phyloP scores from a whole-genome alignment of 2,797 vertebrate genomes.

The Pitangus sulphuratus region DNA sequence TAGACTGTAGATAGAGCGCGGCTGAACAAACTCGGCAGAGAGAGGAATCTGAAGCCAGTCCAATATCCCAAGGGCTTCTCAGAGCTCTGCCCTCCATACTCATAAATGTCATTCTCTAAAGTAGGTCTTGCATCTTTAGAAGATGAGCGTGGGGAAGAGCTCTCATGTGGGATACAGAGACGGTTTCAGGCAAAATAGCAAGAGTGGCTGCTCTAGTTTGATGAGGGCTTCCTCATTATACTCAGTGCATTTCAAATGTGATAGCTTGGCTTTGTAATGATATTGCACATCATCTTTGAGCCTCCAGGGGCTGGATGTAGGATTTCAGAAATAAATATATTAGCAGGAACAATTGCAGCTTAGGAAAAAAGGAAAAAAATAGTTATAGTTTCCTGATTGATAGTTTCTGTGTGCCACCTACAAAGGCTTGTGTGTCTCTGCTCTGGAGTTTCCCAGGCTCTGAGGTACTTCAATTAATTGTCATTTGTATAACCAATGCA shows the following conservation, averaged over 20 bases:
- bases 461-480: constrained; percentile 45
- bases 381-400: neutral
- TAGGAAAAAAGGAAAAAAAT: neutral
- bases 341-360: neutral
- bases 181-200: constrained; percentile 42
- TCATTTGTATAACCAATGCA: constrained; percentile 33
- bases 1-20: neutral
- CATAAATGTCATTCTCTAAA: constrained; percentile 18
- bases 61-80: neutral
- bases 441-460: constrained; percentile 51
- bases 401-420: neutral
- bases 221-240: constrained; percentile 47
- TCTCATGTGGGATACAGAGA: constrained; percentile 29
- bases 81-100: constrained; percentile 40
- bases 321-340: constrained; percentile 51
- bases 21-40: neutral
- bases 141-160: constrained; percentile 8
- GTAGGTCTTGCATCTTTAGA: constrained; percentile 40
- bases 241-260: constrained; percentile 5
- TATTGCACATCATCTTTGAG: constrained; percentile 5
- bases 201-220: constrained; percentile 37
- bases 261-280: constrained; percentile 22
- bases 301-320: neutral
- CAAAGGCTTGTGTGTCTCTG: constrained; percentile 18
- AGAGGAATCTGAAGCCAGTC: constrained; percentile 8